Base-by-base conservation (phyloP, 2,888 invertebrate genomes). In the Stomorhina lunata region DNA sequence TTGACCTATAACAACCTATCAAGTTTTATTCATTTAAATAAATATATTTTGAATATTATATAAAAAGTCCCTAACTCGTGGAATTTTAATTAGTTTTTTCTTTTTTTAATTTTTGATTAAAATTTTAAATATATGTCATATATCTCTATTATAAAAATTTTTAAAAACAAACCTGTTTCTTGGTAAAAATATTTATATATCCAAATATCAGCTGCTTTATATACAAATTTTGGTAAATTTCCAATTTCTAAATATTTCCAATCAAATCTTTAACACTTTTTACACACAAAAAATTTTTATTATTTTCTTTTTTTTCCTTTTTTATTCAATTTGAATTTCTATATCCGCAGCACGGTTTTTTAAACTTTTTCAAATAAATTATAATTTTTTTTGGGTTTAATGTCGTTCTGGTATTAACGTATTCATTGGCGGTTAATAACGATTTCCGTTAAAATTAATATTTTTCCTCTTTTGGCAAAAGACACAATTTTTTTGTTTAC, bases 261-360 rank as follows among this genome's bases (percentile, higher is more conserved):
- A 48, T 37, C 32, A 15, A 17, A 3, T 27, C n/a, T 43, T 34
- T 34, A 25, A 59, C 29, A n/a, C 2, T 48, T 34, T 71, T 15
- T n/a, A n/a, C n/a, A n/a, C n/a, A 32, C 4, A 20, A 4, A 45
- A 15, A 65, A 48, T 10, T 69, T 68, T 50, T 4, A n/a, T 48
- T 65, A 53, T 15, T 32, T 48, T 37, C 32, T 20, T 40, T 25
- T 40, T 15, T 68, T 37, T 53, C 43, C 40, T 6, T 50, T 50
- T n/a, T 2, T 12, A 50, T 7, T 50, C 6, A 40, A 57, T n/a
- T 55, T 25, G 6, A 48, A 15, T 25, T 68, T 25, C 9, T 71
- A 61, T 63, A 63, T 71, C 63, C 71, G 48, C 63, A 37, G 69
- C 78, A 78, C 78, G 63, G 63, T 72, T 77, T 40, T n/a, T 66